Evolutionary conservation across 1,140 invertebrate genomes (phyloP), one percentile per base, ranked within the genome.

Genomic region (Leptoteleia sp.): DNA sequence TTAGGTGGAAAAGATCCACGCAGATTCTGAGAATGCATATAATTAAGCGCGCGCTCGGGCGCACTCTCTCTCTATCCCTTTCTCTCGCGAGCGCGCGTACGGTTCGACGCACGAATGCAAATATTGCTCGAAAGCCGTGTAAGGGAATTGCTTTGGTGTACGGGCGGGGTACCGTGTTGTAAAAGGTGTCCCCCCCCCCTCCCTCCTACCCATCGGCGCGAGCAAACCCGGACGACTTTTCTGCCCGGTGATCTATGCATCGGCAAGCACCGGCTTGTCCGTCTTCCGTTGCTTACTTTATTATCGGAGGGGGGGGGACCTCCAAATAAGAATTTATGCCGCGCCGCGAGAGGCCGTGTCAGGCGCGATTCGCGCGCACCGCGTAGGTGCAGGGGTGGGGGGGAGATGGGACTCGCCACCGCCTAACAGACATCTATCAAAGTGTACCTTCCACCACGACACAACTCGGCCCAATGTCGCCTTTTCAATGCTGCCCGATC

Each of bases 241-340:
- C 65, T 71, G 57, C 12, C 45, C 80, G 65, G 84, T 84, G 85
- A 86, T 84, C 83, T 84, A 84, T 84, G 79, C 82, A 85, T 85
- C 81, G 59, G 81, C 73, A 82, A 84, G 62, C 81, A 82, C 80
- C 81, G 77, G 81, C 86, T 81, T 72, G 81, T 87, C 82, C 73
- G 81, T 85, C 80, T 73, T 79, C 76, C 65, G 78, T 40, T 83
- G 83, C 80, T 87, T 86, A 86, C 86, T 87, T 87, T 87, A 88
- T 88, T 87, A 87, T 88, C 85, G 80, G 61, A n/a, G n/a, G n/a
- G n/a, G n/a, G n/a, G n/a, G n/a, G n/a, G n/a, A n/a, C 62, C 35
- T 82, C 87, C 81, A 87, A 88, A 88, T 87, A 86, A 87, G 83
- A 87, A 88, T 88, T 88, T 87, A 88, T 88, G 85, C 80, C 80